Conservation (phyloP, 2,888 invertebrate species). For the Pedicia rivosa region DNA sequence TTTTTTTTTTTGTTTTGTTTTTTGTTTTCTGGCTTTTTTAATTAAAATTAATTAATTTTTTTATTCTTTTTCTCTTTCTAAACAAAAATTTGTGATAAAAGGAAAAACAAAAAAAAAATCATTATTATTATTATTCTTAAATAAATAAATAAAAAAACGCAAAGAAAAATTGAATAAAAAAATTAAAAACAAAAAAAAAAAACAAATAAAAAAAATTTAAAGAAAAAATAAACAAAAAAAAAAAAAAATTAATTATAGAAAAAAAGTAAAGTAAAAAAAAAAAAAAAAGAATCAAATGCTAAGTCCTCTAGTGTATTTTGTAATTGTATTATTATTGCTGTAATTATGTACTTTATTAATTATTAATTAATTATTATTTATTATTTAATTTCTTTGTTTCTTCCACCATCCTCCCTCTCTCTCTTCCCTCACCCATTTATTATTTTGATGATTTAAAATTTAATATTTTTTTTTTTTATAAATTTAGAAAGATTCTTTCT, state of each 20-base stretch:
- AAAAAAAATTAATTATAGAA: background rate
- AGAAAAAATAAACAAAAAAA: background rate
- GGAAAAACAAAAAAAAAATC: too few relatives aligned
- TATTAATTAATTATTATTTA: too few relatives aligned
- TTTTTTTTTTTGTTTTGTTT: background rate
- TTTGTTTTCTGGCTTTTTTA: background rate
- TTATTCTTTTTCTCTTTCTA: background rate
- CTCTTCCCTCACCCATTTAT: too few relatives aligned
- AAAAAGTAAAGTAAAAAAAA: background rate
- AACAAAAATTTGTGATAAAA: background rate
- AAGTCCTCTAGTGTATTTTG: too few relatives aligned
- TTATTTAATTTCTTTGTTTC: too few relatives aligned
- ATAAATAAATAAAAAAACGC: background rate
- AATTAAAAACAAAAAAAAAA: background rate
- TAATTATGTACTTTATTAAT: too few relatives aligned
- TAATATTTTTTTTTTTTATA: too few relatives aligned
- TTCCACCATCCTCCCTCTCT: too few relatives aligned
- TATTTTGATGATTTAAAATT: too few relatives aligned
- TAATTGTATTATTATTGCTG: too few relatives aligned
- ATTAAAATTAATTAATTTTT: background rate
- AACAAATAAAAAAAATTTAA: background rate
- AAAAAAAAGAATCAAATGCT: background rate
- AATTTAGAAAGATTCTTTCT: too few relatives aligned
- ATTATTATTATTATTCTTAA: too few relatives aligned
- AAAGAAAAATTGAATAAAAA: background rate